Percentiles rank a stretch among this genome's conserved stretches.
These are phyloP conservation scores for Ctena decussata DNA, from an alignment of 2,888 invertebrate genomes.

Conservation along the genomic window DNA sequence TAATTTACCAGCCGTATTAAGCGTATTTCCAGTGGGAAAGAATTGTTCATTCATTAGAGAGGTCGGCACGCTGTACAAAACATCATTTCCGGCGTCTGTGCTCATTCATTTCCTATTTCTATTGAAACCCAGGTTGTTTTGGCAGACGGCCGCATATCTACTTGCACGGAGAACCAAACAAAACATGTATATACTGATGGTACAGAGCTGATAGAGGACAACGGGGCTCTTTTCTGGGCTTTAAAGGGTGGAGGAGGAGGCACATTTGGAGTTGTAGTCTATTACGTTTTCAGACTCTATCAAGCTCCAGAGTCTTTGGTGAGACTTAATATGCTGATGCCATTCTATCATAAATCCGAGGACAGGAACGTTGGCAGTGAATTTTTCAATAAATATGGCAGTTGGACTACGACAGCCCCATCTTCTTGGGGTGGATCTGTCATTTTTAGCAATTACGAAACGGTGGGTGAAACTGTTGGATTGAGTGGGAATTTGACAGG, in stretches of 20 bases:
- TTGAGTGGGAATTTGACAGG: no score
- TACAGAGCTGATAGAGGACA: slow-evolving; percentile 4
- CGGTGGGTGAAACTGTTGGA: no score
- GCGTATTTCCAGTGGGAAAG: no score
- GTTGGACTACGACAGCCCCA: slow-evolving; percentile 30
- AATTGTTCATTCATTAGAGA: no score
- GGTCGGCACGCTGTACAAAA: no score
- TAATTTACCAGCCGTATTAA: no score
- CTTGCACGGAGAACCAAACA: slow-evolving; percentile 34
- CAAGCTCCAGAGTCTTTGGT: slow-evolving; percentile 36
- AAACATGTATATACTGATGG: slow-evolving; percentile 12
- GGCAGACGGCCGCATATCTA: slow-evolving; percentile 50
- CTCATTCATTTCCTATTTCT: no score
- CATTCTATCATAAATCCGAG: neutral
- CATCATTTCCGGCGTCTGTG: no score
- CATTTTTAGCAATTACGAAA: slow-evolving; percentile 19
- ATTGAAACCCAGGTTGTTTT: slow-evolving; percentile 59
- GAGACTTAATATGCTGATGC: neutral
- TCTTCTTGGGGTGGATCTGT: slow-evolving; percentile 61
- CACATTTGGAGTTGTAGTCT: slow-evolving; percentile 58
- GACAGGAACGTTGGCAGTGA: slow-evolving; percentile 19
- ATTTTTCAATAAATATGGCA: neutral
- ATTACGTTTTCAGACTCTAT: slow-evolving; percentile 55
- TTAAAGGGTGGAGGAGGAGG: slow-evolving; percentile 70
- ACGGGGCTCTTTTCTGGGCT: slow-evolving; percentile 69